Percentiles rank a stretch among this genome's conserved stretches.
phyloP scores from a whole-genome alignment of 2,113 vertebrate genomes.

The Mesitornis unicolor region DNA sequence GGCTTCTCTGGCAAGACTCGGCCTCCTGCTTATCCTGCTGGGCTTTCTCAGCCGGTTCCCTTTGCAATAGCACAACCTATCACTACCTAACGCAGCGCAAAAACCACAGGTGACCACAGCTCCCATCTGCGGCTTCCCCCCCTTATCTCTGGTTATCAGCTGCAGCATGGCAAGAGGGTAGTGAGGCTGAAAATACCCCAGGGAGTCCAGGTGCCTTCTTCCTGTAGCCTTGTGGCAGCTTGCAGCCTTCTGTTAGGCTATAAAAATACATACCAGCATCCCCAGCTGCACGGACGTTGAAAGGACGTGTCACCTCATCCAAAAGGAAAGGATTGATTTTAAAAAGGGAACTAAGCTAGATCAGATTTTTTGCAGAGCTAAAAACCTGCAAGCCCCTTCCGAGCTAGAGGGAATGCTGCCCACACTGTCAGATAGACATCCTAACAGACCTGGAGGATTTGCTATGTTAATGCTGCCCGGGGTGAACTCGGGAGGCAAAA shows the following conservation, averaged over 20 bases:
- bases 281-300: fast-evolving
- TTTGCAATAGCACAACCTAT: neutral
- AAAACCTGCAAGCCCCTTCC: neutral
- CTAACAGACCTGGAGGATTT: neutral
- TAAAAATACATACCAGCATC: neutral
- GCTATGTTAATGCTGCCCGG: neutral
- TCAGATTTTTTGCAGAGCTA: neutral
- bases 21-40: neutral
- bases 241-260: neutral
- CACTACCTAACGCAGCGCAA: fast-evolving
- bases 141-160: neutral
- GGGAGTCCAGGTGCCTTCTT: neutral
- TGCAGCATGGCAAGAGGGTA: neutral
- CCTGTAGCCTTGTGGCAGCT: neutral
- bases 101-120: neutral
- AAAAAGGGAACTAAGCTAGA: neutral
- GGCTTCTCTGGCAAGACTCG: neutral
- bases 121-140: neutral
- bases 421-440: neutral
- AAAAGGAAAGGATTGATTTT: neutral
- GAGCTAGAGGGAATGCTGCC: neutral
- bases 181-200: neutral
- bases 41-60: neutral
- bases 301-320: neutral
- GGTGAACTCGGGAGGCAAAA: neutral